These are phyloP conservation scores for Anguilla marmorata DNA, from an alignment of 2,797 vertebrate species.

Conservation along the genomic window DNA sequence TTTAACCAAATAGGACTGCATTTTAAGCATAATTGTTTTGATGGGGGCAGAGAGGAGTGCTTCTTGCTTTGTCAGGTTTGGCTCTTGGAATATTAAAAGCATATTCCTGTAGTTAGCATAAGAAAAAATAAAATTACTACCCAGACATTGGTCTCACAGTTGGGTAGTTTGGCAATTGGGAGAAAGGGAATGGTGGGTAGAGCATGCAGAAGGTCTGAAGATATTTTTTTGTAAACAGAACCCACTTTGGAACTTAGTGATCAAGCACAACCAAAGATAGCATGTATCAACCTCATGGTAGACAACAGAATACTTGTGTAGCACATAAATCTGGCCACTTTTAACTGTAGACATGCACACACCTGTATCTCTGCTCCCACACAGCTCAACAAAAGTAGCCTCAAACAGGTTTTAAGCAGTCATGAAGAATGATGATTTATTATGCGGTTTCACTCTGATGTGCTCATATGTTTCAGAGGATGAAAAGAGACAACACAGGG, in stretches of 20 bases:
- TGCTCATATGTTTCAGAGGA: neutral
- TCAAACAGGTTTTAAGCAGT: neutral
- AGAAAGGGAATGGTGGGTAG: neutral
- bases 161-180: too few species aligned
- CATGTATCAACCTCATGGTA: neutral
- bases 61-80: neutral
- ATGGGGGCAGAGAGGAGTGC: neutral
- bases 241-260: neutral
- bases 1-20: neutral
- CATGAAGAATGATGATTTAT: neutral
- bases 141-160: neutral
- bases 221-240: neutral
- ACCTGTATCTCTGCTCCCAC: neutral
- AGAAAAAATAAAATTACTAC: neutral
- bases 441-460: neutral
- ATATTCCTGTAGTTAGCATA: neutral
- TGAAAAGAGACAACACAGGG: neutral
- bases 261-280: neutral
- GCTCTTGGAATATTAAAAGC: neutral
- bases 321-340: neutral
- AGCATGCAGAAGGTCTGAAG: neutral
- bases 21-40: neutral
- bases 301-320: neutral
- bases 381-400: neutral
- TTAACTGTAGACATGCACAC: neutral